Evolutionary conservation across 1,140 invertebrate species (phyloP), one percentile per base, ranked within the genome.

Genomic region (fruit fly (Drosophila melanogaster)): DNA sequence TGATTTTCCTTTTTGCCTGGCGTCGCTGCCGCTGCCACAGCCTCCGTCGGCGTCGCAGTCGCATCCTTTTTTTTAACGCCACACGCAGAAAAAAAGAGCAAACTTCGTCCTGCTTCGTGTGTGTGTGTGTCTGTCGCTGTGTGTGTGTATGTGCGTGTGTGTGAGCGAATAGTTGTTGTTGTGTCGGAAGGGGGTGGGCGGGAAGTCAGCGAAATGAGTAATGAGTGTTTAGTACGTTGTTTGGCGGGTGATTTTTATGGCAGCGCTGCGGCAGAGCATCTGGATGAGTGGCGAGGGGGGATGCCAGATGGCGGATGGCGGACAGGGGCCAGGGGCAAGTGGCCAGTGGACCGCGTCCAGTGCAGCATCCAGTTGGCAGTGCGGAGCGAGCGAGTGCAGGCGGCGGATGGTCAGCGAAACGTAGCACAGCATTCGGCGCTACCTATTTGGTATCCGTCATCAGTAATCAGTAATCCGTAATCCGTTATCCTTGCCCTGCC

Each of bases 31-130:
- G 50, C 66, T 26, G 43, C 12, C 19, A 17, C 66, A 33, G 55
- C 12, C 19, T n/a, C 66, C 30, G 55, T 26, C 26, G 10, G 44
- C 51, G 51, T 58, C 73, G 79, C 70, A 44, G 72, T 77, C 83
- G 84, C 84, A 87, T 81, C 79, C 84, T 78, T 89, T 81, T 86
- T 87, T 85, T 69, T 70, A 60, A 75, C 46, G 62, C 51, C 70
- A 57, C 56, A 85, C 81, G 81, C 81, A 81, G 50, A 79, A 79
- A 79, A 79, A 64, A 74, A 61, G 47, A 77, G 75, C 35, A 77
- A 71, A 62, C 26, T 44, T 15, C 24, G 47, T 15, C 24, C 46
- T 30, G 24, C 26, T 24, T n/a, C n/a, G n/a, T n/a, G n/a, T 24
- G 46, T 26, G 46, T 46, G 43, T 4, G n/a, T 37, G 15, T 51